Evolutionary conservation across 2,113 vertebrate species (phyloP).

Genomic region (Camelus dromedarius): DNA sequence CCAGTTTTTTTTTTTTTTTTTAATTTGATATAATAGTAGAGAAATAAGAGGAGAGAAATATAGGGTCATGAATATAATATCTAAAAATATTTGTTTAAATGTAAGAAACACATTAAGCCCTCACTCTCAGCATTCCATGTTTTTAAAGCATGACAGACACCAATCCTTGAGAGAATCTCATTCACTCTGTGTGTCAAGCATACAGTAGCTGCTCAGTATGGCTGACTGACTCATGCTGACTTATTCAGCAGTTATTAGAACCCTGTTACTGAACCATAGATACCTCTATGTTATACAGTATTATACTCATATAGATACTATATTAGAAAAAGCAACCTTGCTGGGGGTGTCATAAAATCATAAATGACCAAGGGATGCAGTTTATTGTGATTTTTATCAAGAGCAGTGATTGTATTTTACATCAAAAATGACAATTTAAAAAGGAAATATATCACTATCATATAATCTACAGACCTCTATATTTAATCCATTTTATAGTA

Average conservation of each 20-base stretch:
- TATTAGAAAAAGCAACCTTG: constrained; percentile 25
- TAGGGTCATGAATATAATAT: neutral
- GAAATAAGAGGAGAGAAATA: neutral
- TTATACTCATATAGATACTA: neutral
- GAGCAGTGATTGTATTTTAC: constrained; percentile 73
- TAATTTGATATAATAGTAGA: neutral
- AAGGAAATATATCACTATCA: constrained; percentile 72
- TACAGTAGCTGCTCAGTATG: neutral
- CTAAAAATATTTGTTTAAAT: constrained; percentile 7
- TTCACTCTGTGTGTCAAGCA: neutral
- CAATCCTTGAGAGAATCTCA: neutral
- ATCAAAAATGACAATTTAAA: constrained; percentile 80
- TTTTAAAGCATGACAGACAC: neutral
- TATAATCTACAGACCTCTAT: constrained; percentile 27
- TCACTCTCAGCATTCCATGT: neutral
- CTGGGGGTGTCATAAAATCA: constrained; percentile 26
- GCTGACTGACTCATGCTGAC: neutral
- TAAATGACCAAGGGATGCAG: constrained; percentile 74
- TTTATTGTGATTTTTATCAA: constrained; percentile 82
- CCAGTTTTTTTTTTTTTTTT: neutral
- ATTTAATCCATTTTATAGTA: constrained; percentile 57
- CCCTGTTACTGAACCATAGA: neutral
- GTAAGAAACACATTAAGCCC: neutral
- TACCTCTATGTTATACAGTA: neutral
- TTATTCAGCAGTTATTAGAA: neutral